These are phyloP conservation scores for Napeogenes sylphis DNA, from an alignment of 2,888 invertebrate species.

Conservation along the genomic window DNA sequence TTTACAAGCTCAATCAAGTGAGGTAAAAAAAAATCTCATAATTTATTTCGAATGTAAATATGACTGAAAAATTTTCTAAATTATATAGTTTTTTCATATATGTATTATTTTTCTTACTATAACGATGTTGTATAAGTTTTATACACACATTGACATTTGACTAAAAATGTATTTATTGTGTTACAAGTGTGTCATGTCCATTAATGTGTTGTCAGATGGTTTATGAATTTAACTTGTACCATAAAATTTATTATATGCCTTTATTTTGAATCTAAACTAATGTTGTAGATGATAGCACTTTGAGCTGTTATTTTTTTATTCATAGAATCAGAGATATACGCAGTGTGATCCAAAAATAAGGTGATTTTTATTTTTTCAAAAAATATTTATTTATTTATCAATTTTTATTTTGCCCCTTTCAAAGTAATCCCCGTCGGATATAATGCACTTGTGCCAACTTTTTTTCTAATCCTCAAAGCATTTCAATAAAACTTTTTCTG, in stretches of 20 bases:
- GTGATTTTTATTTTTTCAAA: no score
- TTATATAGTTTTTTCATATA: slow-evolving; percentile 18
- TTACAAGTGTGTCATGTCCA: no score
- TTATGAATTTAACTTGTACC: slow-evolving; percentile 8
- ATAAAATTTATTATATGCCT: slow-evolving; percentile 17
- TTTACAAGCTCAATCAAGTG: slow-evolving; percentile 49
- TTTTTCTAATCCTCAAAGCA: no score
- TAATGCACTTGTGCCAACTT: no score
- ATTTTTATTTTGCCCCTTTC: no score
- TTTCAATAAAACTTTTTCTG: no score
- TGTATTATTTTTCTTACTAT: slow-evolving; percentile 28
- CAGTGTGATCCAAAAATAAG: no score
- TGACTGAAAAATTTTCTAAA: slow-evolving; percentile 21
- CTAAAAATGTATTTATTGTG: slow-evolving; percentile 7
- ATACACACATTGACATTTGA: no score
- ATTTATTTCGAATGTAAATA: slow-evolving; percentile 14
- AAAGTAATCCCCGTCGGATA: no score
- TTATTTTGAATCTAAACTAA: slow-evolving; percentile 16
- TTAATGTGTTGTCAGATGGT: no score
- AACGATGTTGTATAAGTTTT: slow-evolving; percentile 14
- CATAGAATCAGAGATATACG: slow-evolving; percentile 18
- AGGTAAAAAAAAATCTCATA: slow-evolving; percentile 34
- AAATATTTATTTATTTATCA: no score
- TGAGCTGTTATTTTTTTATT: slow-evolving; percentile 25
- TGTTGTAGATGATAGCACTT: slow-evolving; percentile 17